Base-by-base conservation (phyloP, 2,888 invertebrate genomes). In the Pammene fasciana region DNA sequence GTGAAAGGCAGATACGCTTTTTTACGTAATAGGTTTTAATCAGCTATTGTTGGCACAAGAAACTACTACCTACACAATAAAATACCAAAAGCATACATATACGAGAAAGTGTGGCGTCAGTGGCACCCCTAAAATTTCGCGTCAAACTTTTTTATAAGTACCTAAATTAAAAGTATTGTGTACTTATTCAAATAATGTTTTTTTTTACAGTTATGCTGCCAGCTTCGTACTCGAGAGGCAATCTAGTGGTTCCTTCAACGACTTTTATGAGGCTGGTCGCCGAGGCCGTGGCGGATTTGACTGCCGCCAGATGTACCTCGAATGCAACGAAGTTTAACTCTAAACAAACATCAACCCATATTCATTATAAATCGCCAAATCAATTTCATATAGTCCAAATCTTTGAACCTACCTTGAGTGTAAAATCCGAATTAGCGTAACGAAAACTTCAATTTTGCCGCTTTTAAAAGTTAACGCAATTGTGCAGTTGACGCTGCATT, bases 251-350 rank as follows among this genome's bases (percentile, higher is more conserved):
- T 94, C 94, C 64, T 97, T 97, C 89, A 96, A 97, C 74, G 93
- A 95, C 59, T 94, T 96, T 79, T 97, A 96, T 83, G 97, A 97
- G 79, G 98, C 98, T 6, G 97, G 97, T 26, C 94, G 97, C 82
- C 94, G 96, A 75, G 98, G 98, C 70, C 95, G 98, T 84, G 95
- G 95, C 48, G 97, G 97, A 59, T 95, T 97, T 77, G 96, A 97
- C 85, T 98, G 98, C 84, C 95, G 95, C 83, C 95, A 96, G 82
- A 93, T 96, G 75, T 98, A 96, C 90, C 93, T 96, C 79, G 95
- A 97, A 87, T 98, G 98, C 89, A 97, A 97, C 88, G 97, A 97
- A 93, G 96, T 97, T 86, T 97, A 95, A 94, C 75, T 72, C 72
- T 71, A 65, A 68, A 71, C 72, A 65, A 68, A 68, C 71, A 72